A percentile compares a stretch with the other conserved stretches of the same genome.
Evolutionary conservation across 2,888 invertebrate species (phyloP).

Genomic region (Aleiodes testaceus): DNA sequence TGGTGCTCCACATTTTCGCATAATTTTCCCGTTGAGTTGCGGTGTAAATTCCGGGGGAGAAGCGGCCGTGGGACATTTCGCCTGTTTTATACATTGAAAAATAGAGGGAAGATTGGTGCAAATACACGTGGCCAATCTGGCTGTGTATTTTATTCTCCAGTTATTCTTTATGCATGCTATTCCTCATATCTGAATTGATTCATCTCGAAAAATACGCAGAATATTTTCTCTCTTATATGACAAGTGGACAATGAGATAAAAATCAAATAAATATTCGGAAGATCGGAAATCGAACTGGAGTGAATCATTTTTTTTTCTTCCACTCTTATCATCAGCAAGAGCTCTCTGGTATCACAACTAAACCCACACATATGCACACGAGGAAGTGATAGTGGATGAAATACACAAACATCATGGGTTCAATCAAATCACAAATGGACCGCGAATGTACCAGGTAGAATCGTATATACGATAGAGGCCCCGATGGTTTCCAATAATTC

Average conservation of each 20-base stretch:
- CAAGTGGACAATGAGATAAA: no score
- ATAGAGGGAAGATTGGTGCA: neutral
- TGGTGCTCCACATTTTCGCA: constrained; percentile 25
- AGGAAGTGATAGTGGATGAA: neutral
- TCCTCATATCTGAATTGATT: no score
- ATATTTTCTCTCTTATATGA: no score
- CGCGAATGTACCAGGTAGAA: constrained; percentile 11
- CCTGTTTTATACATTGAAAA: neutral
- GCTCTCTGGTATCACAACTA: no score
- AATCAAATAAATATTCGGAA: no score
- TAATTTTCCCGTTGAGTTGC: constrained; percentile 32
- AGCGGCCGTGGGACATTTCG: constrained; percentile 3
- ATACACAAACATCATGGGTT: constrained; percentile 18
- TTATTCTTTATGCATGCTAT: neutral
- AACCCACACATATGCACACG: no score
- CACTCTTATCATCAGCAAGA: neutral
- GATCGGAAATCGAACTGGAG: no score
- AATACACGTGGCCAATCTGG: neutral
- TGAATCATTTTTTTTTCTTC: no score
- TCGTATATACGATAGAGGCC: neutral
- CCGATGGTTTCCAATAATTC: neutral
- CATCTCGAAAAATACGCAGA: no score
- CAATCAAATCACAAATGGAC: constrained; percentile 32
- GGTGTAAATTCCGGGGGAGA: constrained; percentile 14
- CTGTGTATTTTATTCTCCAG: neutral